A percentile compares a stretch with the other conserved stretches of the same genome.
These are phyloP conservation scores for Mesochorus sp. DNA, from an alignment of 2,888 invertebrate species.

Conservation along the genomic window DNA sequence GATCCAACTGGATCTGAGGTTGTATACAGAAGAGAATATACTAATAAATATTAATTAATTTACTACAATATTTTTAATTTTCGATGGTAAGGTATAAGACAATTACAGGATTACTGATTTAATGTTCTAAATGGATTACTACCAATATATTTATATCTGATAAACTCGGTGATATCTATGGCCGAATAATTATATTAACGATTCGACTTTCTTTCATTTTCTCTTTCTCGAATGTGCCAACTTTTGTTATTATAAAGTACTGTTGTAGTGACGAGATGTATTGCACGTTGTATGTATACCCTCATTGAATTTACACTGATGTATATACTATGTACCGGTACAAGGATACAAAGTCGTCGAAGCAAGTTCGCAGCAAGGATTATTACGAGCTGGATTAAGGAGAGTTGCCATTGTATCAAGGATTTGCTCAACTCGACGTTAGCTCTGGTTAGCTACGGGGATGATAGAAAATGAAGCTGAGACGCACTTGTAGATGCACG, in stretches of 20 bases:
- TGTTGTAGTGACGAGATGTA: conserved; percentile 1
- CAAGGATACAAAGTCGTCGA: conserved; percentile 47
- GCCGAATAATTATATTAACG: background rate
- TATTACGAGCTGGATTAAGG: conserved; percentile 72
- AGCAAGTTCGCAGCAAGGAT: conserved; percentile 71
- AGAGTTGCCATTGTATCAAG: conserved; percentile 68
- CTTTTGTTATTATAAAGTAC: background rate
- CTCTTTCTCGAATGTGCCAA: background rate
- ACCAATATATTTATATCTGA: no score
- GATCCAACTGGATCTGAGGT: no score
- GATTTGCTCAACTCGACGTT: conserved; percentile 68
- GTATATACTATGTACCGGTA: conserved; percentile 1
- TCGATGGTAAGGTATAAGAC: no score
- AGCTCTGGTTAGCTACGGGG: conserved; percentile 27
- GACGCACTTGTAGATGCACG: conserved; percentile 50
- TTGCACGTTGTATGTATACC: background rate
- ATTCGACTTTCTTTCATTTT: background rate
- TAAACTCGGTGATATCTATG: no score
- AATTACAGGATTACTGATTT: no score
- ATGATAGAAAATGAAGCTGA: conserved; percentile 45
- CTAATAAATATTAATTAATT: no score
- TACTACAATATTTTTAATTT: no score
- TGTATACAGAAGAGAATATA: no score
- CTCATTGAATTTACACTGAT: no score
- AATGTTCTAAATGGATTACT: no score